Evolutionary conservation across 2,113 vertebrate species (phyloP).

Genomic region (Pluvianellus socialis): DNA sequence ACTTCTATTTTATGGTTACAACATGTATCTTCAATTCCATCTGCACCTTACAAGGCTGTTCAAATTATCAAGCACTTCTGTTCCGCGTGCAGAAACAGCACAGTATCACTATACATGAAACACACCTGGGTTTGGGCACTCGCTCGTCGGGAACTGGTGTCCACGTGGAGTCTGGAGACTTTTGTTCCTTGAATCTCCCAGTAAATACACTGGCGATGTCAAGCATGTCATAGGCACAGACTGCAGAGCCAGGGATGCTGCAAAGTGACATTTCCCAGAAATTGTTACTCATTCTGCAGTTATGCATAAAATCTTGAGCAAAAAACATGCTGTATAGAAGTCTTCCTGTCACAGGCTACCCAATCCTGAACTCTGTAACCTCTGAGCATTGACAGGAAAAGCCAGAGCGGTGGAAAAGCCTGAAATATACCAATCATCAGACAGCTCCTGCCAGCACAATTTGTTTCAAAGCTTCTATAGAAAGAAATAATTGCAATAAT

Average conservation of each 20-base stretch:
- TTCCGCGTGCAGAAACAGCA: background rate
- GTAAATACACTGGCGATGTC: constrained; percentile 93
- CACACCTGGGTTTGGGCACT: constrained; percentile 94
- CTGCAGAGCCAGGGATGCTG: constrained; percentile 97
- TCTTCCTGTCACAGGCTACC: constrained; percentile 20
- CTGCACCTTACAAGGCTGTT: background rate
- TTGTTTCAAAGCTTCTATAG: constrained; percentile 20
- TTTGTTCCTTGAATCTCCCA: constrained; percentile 97
- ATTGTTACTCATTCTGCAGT: constrained; percentile 55
- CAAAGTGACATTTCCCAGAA: constrained; percentile 65
- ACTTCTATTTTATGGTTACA: background rate
- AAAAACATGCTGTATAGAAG: constrained; percentile 48
- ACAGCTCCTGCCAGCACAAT: constrained; percentile 4
- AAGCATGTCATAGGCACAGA: constrained; percentile 97
- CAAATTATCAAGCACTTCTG: background rate
- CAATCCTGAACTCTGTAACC: constrained; percentile 27
- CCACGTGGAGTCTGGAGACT: constrained; percentile 97
- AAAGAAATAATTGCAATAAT: constrained; percentile 7
- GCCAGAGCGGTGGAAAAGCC: background rate
- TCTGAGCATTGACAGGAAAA: constrained; percentile 24
- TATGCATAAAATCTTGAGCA: constrained; percentile 9
- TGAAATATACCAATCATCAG: background rate
- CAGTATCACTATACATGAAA: background rate
- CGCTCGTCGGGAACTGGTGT: constrained; percentile 94
- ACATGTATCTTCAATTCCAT: background rate